phyloP scores from a whole-genome alignment of 2,113 vertebrate genomes.

The Lanius ludovicianus region DNA sequence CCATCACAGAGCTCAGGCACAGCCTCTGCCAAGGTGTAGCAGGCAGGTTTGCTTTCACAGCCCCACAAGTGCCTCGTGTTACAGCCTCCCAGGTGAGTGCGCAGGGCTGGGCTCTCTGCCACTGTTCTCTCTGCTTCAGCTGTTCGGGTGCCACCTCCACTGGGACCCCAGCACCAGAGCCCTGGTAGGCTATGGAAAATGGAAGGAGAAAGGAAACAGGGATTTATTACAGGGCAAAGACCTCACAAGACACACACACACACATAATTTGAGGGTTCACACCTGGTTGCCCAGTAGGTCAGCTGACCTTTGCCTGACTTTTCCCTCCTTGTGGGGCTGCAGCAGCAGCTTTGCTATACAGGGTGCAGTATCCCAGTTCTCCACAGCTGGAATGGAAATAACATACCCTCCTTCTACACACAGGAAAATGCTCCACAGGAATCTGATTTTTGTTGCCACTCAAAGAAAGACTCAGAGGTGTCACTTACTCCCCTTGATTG shows the following conservation, averaged over 20 bases:
- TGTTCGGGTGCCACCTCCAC: fast-evolving
- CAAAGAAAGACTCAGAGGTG: not conserved
- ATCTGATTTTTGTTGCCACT: not conserved
- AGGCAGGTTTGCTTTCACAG: not conserved
- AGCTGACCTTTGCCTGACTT: not conserved
- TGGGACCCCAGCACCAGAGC: not conserved
- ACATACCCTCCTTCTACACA: not conserved
- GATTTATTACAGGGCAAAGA: not conserved
- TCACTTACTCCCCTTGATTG: not conserved
- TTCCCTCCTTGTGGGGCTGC: not conserved
- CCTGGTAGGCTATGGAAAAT: not conserved
- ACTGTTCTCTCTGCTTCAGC: not conserved
- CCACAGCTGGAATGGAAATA: not conserved
- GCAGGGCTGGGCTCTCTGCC: not conserved
- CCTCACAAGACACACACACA: not conserved
- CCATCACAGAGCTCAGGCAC: no score
- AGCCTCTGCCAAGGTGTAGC: fast-evolving
- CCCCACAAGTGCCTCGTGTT: fast-evolving
- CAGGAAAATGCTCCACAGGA: not conserved
- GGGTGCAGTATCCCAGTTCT: not conserved
- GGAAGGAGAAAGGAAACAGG: not conserved
- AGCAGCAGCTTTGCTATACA: not conserved
- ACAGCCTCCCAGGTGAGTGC: not conserved
- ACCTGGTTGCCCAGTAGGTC: not conserved
- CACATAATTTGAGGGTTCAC: not conserved